A percentile compares a stretch with the other conserved stretches of the same genome.
Evolutionary conservation across 2,113 vertebrate species (phyloP).

Genomic region (Bos taurus): DNA sequence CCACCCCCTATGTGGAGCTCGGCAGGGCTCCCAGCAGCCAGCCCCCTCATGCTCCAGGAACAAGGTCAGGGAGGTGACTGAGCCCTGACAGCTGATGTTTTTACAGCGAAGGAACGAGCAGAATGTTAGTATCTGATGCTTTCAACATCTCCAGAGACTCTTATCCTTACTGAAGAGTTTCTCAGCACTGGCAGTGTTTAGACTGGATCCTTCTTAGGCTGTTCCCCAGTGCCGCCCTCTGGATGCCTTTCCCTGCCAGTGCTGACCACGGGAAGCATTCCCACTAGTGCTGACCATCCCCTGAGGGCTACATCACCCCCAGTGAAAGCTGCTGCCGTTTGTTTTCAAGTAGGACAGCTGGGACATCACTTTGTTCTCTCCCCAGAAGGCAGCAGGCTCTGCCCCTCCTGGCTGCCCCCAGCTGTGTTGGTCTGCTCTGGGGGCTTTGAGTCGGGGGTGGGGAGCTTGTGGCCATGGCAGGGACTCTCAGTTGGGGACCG

Average conservation of each 20-base stretch:
- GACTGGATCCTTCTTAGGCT: background rate
- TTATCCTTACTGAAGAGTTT: background rate
- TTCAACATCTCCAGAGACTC: rapidly evolving
- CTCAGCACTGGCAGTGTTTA: no score
- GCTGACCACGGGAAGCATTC: background rate
- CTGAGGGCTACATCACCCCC: no score
- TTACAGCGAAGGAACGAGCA: background rate
- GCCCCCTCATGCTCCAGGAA: background rate
- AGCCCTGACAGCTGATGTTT: background rate
- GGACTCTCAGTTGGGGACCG: background rate
- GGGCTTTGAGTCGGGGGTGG: background rate
- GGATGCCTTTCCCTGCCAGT: background rate
- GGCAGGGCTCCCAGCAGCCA: rapidly evolving
- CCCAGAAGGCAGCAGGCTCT: background rate
- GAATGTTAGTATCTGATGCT: rapidly evolving
- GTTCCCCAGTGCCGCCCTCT: background rate
- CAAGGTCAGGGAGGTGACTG: background rate
- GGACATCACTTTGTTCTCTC: background rate
- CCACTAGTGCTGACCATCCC: background rate
- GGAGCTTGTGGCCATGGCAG: background rate
- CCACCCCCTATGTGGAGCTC: background rate
- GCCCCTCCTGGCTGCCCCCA: background rate
- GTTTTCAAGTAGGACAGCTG: background rate
- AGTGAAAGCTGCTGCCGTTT: background rate
- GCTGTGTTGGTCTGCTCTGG: background rate